phyloP scores from a whole-genome alignment of 1,140 invertebrate genomes.

The Musca vetustissima region DNA sequence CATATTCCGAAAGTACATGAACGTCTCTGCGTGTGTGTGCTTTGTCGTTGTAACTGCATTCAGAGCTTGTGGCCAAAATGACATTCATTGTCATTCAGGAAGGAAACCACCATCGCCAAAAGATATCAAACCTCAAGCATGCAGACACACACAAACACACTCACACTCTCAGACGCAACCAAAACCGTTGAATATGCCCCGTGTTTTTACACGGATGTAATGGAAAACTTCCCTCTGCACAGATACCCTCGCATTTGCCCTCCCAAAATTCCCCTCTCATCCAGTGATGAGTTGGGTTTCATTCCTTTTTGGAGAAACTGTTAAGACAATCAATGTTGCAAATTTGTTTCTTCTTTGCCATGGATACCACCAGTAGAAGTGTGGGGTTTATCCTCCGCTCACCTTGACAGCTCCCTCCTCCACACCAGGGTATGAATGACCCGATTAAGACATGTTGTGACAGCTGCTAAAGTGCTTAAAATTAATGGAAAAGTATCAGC shows the following conservation, averaged over 20 bases:
- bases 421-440: background rate
- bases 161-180: too few species aligned
- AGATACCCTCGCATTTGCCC: too few species aligned
- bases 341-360: background rate
- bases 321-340: slow-evolving; percentile 15
- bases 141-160: background rate
- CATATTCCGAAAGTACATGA: too few species aligned
- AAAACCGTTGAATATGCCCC: too few species aligned
- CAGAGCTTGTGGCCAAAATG: background rate
- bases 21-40: too few species aligned
- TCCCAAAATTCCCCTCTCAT: too few species aligned
- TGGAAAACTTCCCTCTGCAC: too few species aligned
- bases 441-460: slow-evolving; percentile 17
- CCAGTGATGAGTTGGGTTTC: too few species aligned
- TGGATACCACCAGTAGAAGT: too few species aligned
- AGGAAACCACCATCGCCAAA: slow-evolving; percentile 13
- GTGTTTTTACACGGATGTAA: too few species aligned
- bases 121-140: background rate
- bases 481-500: background rate
- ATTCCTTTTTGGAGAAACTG: background rate
- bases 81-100: slow-evolving; percentile 7
- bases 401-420: too few species aligned
- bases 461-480: slow-evolving; percentile 18
- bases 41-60: too few species aligned
- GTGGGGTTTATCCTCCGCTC: background rate